Evolutionary conservation across 2,888 invertebrate genomes (phyloP), one percentile per base, ranked within the genome.

Genomic region (Lepidocyrtinus sp.): DNA sequence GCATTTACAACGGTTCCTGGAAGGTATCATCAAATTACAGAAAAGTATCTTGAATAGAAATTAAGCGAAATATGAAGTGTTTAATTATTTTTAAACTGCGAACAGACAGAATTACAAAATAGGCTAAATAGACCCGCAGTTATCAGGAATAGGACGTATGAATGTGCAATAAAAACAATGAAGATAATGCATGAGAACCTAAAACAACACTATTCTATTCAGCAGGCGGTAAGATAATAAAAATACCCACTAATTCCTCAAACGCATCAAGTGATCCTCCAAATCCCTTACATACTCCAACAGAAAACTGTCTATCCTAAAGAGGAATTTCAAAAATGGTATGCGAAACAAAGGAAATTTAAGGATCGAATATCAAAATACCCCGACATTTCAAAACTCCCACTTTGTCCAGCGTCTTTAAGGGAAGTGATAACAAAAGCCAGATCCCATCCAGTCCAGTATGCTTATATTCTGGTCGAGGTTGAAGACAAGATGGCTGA

Each of bases 381-480:
- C 55, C 81, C 71, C 2, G 36, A 22, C 67, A 65, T 75, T 26
- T 59, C 45, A 22, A 63, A 74, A 27, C 75, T 65, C 27, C 36
- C 36, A 7, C 36, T 12, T 7, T 36, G 36, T 12, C 5, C 36
- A 5, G 5, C 36, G 12, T 5, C 36, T 7, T 36, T 5, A 5
- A 36, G 75, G 7, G 65, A 24, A 24, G 63, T 81, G n/a, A 75
- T 81, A 61, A 68, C 46, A 45, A 75, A 75, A 45, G 64, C 67
- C 1, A 24, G 59, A 7, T 9, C 17, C 5, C 19, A 72, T 0
- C 75, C 81, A 1, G 26, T 50, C 15, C 75, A 75, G 45, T 81
- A 75, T 19, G 81, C 81, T 1, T 81, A 72, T 46, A 61, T 81
- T 2, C 27, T 75, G 22, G 26, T 81, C 21, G 81, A 81, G 24